Evolutionary conservation across 2,888 invertebrate species (phyloP).

Genomic region (Drosophila crucigera): DNA sequence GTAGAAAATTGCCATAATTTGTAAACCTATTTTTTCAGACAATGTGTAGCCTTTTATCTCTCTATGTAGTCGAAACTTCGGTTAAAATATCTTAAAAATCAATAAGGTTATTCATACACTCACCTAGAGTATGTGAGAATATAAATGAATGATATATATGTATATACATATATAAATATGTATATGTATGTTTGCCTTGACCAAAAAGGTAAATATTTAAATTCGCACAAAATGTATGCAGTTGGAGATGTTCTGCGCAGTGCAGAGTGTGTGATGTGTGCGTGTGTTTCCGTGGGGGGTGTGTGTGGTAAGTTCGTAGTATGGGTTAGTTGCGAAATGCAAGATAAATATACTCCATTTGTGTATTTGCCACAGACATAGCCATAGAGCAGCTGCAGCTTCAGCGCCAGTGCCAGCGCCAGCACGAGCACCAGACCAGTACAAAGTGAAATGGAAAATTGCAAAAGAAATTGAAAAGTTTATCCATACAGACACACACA

Average conservation of each 20-base stretch:
- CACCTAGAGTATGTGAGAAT: too few relatives aligned
- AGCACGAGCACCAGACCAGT: conserved; percentile 27
- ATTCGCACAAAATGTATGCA: conserved; percentile 71
- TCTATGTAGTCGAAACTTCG: not conserved
- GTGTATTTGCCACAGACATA: conserved; percentile 41
- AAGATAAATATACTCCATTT: conserved; percentile 65
- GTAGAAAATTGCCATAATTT: not conserved
- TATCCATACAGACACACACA: conserved; percentile 36
- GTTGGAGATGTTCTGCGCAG: conserved; percentile 5
- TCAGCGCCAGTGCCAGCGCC: not conserved
- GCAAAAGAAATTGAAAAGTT: conserved; percentile 70
- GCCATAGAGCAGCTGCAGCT: conserved; percentile 30
- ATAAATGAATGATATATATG: not conserved
- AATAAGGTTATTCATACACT: not conserved
- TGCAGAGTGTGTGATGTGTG: conserved; percentile 4
- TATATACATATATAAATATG: not conserved
- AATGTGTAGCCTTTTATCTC: not conserved
- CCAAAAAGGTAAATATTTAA: conserved; percentile 75
- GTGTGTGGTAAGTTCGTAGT: conserved; percentile 12
- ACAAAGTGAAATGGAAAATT: conserved; percentile 72
- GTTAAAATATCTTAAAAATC: not conserved
- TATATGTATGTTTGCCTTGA: conserved; percentile 39
- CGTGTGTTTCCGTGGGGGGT: not conserved
- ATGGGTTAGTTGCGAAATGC: conserved; percentile 72
- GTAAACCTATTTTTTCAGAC: not conserved